Evolutionary conservation across 2,113 vertebrate species (phyloP).

Genomic region (Cyanoramphus novaezelandiae): DNA sequence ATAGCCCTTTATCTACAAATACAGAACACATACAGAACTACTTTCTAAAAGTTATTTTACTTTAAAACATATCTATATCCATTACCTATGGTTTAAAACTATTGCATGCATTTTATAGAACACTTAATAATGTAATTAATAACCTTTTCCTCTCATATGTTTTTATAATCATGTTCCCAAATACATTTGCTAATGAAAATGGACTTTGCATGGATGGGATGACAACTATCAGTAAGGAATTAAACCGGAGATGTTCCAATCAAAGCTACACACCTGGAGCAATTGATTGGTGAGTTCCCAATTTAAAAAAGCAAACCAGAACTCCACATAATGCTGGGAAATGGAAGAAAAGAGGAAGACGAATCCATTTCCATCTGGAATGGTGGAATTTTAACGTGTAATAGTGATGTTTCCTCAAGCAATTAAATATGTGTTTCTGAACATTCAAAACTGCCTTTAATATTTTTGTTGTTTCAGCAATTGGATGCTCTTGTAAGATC

Average conservation of each 20-base stretch:
- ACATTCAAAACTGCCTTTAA: not conserved
- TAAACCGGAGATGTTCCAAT: constrained; percentile 39
- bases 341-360: not conserved
- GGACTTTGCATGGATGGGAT: constrained; percentile 19
- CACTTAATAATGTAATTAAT: constrained; percentile 6
- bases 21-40: not conserved
- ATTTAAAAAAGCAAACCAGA: not conserved
- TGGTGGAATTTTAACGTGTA: not conserved
- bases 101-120: not conserved
- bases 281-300: constrained; percentile 75
- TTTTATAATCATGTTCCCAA: not conserved
- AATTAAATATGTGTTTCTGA: not conserved
- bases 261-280: constrained; percentile 65
- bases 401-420: not conserved
- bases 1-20: not conserved
- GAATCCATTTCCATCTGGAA: not conserved
- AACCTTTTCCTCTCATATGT: not conserved
- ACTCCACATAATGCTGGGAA: not conserved
- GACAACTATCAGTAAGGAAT: constrained; percentile 62
- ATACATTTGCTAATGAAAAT: constrained; percentile 27
- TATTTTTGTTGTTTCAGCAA: not conserved
- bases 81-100: not conserved
- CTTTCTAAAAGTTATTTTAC: not conserved
- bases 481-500: not conserved
- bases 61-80: not conserved